Percentiles rank a stretch among this genome's conserved stretches.
phyloP scores from a whole-genome alignment of 2,113 vertebrate species.

The Rana temporaria region DNA sequence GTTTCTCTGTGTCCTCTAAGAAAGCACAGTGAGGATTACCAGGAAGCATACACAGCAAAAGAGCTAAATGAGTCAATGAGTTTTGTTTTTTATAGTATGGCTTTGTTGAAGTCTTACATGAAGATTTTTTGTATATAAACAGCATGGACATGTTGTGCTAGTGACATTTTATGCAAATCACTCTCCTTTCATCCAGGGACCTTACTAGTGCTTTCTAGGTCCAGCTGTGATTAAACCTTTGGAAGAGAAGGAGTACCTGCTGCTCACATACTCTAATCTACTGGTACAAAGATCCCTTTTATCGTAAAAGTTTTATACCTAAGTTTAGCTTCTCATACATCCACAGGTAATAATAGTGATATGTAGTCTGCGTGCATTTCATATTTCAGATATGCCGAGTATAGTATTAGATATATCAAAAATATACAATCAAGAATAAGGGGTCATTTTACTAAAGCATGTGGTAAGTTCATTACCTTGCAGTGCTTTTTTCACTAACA shows the following conservation, averaged over 20 bases:
- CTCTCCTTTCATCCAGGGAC: neutral
- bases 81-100: neutral
- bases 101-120: neutral
- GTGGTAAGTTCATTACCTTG: no score
- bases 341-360: no score
- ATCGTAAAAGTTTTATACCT: neutral
- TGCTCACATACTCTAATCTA: neutral
- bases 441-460: no score
- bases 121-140: neutral
- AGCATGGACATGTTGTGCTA: neutral
- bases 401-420: no score
- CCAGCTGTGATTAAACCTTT: slow-evolving; percentile 20
- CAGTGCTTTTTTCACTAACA: no score
- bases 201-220: neutral
- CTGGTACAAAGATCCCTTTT: neutral
- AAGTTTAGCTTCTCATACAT: no score
- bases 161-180: slow-evolving; percentile 17
- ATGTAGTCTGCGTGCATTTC: no score
- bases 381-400: no score
- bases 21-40: slow-evolving; percentile 13
- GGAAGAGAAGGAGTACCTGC: neutral
- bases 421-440: no score
- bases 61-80: neutral
- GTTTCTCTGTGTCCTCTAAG: no score
- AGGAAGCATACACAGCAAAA: neutral